Conservation (phyloP, 2,888 invertebrate genomes). For the Ophion ellenae region DNA sequence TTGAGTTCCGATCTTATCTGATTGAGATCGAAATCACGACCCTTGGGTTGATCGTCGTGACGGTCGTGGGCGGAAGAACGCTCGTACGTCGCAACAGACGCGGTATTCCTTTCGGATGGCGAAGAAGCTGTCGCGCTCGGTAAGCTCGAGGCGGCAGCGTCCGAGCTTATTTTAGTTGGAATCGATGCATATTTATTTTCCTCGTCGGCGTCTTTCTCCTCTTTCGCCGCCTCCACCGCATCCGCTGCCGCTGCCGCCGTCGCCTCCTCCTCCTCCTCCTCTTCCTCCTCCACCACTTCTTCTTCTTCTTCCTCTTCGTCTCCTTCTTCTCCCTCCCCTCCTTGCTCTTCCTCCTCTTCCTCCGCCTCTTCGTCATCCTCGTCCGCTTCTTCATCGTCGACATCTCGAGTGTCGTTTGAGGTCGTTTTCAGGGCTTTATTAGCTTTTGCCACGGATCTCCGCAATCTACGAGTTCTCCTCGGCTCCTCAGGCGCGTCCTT, state of each 20-base stretch:
- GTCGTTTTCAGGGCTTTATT: conserved; percentile 81
- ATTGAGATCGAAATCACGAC: conserved; percentile 92
- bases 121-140: not conserved
- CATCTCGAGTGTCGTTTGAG: conserved; percentile 51
- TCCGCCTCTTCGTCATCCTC: conserved; percentile 55
- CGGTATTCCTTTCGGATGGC: not conserved
- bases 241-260: not conserved
- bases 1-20: conserved; percentile 94
- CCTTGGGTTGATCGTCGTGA: conserved; percentile 86
- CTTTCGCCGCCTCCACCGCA: conserved; percentile 50
- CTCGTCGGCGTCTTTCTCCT: conserved; percentile 49
- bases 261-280: conserved; percentile 24
- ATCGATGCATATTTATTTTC: conserved; percentile 5
- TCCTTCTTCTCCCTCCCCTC: conserved; percentile 24
- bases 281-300: conserved; percentile 58
- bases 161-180: not conserved
- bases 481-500: conserved; percentile 76
- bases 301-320: conserved; percentile 61
- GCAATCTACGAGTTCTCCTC: conserved; percentile 81
- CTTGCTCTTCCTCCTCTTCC: conserved; percentile 66
- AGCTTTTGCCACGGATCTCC: conserved; percentile 82
- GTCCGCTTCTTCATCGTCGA: conserved; percentile 66
- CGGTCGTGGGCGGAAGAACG: conserved; percentile 79
- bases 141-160: not conserved
- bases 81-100: conserved; percentile 32